Percentiles rank a stretch among this genome's conserved stretches.
These are phyloP conservation scores for Gymnobelideus leadbeateri DNA, from an alignment of 2,113 vertebrate species.

Conservation along the genomic window DNA sequence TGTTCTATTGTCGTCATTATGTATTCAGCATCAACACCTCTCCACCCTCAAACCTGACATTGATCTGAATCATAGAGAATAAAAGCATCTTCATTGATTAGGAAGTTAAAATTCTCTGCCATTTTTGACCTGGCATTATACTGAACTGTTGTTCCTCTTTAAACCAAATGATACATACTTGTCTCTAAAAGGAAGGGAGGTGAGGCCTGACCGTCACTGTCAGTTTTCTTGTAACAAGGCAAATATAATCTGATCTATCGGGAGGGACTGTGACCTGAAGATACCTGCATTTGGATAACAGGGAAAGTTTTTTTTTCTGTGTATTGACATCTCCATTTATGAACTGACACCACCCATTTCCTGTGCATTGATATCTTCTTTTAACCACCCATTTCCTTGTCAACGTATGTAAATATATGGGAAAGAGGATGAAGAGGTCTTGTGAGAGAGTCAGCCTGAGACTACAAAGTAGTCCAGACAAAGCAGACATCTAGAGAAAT, in stretches of 20 bases:
- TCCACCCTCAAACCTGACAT: not conserved
- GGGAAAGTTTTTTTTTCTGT: not conserved
- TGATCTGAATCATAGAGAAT: not conserved
- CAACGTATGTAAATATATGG: not conserved
- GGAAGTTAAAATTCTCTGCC: not conserved
- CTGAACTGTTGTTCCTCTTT: not conserved
- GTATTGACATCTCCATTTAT: not conserved
- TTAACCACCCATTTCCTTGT: slow-evolving; percentile 1
- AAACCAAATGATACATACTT: not conserved
- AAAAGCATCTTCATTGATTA: not conserved
- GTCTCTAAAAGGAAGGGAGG: not conserved
- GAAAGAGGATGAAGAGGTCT: not conserved
- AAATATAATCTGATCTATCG: not conserved
- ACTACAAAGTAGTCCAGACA: not conserved
- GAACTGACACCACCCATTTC: not conserved
- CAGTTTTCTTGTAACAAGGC: not conserved
- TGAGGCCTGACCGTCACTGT: not conserved
- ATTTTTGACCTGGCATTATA: not conserved
- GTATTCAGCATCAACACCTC: too few species aligned
- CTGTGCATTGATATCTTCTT: not conserved
- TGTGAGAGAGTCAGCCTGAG: not conserved
- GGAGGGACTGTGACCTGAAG: not conserved
- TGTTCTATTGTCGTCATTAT: not conserved
- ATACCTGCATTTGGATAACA: not conserved
- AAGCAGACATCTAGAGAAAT: not conserved